These are phyloP conservation scores for Luperina testacea DNA, from an alignment of 2,888 invertebrate genomes.

Conservation along the genomic window DNA sequence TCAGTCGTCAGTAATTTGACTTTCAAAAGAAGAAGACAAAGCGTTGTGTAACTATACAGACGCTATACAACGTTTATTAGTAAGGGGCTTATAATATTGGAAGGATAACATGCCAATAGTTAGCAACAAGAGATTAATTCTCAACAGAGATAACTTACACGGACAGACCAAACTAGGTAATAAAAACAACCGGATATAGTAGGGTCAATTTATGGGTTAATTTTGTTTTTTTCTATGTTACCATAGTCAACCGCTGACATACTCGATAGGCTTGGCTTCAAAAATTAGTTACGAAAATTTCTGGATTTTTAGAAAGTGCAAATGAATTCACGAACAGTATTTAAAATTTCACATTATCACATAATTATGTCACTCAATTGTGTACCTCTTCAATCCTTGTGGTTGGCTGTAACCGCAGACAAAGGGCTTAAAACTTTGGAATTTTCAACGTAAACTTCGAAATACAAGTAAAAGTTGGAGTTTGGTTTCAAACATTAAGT, in stretches of 20 bases:
- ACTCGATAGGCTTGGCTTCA: neutral
- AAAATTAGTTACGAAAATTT: rapidly evolving
- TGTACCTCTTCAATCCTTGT: neutral
- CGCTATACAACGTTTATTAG: no score
- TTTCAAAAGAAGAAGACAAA: no score
- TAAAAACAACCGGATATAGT: neutral
- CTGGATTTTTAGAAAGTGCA: neutral
- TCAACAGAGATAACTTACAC: neutral
- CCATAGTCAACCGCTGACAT: neutral
- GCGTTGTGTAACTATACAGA: no score
- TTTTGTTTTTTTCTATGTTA: neutral
- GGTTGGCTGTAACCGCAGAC: conserved; percentile 26
- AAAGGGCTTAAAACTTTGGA: conserved; percentile 36
- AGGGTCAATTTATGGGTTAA: no score
- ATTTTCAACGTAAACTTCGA: conserved; percentile 21
- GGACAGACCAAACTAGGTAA: neutral
- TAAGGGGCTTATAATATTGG: no score
- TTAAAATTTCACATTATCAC: neutral
- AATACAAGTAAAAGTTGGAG: conserved; percentile 37
- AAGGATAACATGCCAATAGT: neutral
- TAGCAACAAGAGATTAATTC: neutral
- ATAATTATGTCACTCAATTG: conserved; percentile 8
- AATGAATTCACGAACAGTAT: neutral
- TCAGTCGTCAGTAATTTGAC: no score
- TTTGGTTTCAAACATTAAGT: conserved; percentile 20